Conservation (phyloP, 2,113 vertebrate genomes). For the Ptyas mucosa region DNA sequence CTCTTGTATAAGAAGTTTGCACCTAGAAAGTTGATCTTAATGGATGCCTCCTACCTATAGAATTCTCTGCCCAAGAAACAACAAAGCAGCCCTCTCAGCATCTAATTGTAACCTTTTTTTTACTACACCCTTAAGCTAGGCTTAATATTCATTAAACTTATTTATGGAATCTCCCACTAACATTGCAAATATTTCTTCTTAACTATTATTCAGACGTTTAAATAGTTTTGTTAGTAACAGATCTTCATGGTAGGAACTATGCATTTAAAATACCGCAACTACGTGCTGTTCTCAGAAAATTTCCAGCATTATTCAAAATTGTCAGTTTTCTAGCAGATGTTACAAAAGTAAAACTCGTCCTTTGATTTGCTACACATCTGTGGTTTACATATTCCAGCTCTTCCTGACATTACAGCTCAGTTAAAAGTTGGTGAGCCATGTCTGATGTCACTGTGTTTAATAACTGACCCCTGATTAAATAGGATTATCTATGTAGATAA, state of each 20-base stretch:
- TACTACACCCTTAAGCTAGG: no score
- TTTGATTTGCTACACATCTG: not conserved
- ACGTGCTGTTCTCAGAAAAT: not conserved
- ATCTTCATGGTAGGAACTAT: not conserved
- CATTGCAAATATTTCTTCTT: not conserved
- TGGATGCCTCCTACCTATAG: not conserved
- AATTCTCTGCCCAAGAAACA: not conserved
- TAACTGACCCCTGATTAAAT: not conserved
- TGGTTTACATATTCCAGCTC: not conserved
- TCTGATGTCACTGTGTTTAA: not conserved
- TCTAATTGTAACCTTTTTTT: not conserved
- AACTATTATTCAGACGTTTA: not conserved
- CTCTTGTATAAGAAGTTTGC: not conserved
- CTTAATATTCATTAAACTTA: not conserved
- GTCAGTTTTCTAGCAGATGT: not conserved
- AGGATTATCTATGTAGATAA: not conserved
- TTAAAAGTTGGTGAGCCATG: not conserved
- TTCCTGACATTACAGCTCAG: not conserved
- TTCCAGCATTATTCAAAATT: not conserved
- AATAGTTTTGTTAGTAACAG: not conserved
- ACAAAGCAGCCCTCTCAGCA: not conserved
- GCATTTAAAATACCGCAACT: not conserved
- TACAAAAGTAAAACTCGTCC: not conserved
- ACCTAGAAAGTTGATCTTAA: not conserved
- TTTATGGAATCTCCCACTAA: not conserved